Percentiles rank a stretch among this genome's conserved stretches.
These are phyloP conservation scores for Vanessa cardui DNA, from an alignment of 2,888 invertebrate genomes.

Conservation along the genomic window DNA sequence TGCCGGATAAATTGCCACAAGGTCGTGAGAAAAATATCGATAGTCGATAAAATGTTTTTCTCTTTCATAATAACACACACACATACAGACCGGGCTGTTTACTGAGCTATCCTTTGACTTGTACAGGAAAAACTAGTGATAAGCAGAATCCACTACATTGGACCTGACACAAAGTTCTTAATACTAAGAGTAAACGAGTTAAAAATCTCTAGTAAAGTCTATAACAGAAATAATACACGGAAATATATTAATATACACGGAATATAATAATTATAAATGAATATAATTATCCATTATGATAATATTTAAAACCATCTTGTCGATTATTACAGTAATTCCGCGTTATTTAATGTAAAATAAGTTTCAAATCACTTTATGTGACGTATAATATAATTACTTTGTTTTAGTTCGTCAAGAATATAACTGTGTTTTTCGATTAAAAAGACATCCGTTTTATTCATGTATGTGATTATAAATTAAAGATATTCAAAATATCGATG, in stretches of 20 bases:
- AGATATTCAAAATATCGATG: too few relatives aligned
- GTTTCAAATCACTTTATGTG: too few relatives aligned
- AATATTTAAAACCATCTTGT: too few relatives aligned
- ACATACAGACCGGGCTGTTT: conserved; percentile 37
- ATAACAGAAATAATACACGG: background rate
- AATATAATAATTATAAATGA: background rate
- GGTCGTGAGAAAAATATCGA: conserved; percentile 39
- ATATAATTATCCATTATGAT: background rate
- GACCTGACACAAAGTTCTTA: conserved; percentile 8
- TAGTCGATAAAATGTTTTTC: conserved; percentile 37
- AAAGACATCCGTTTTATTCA: too few relatives aligned
- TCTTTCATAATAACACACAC: conserved; percentile 22
- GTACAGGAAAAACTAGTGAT: conserved; percentile 47
- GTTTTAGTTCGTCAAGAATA: too few relatives aligned
- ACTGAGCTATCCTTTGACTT: conserved; percentile 43
- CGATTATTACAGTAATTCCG: too few relatives aligned
- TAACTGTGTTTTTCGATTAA: too few relatives aligned
- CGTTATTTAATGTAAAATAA: too few relatives aligned
- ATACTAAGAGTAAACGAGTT: background rate
- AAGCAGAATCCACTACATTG: conserved; percentile 37
- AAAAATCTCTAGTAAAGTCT: background rate
- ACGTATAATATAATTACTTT: too few relatives aligned
- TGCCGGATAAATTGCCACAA: conserved; percentile 8
- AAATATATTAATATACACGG: background rate
- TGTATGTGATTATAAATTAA: too few relatives aligned